Percentiles rank a stretch among this genome's conserved stretches.
These are phyloP conservation scores for Enteromius radiatus DNA, from an alignment of 2,797 vertebrate species.

Conservation along the genomic window DNA sequence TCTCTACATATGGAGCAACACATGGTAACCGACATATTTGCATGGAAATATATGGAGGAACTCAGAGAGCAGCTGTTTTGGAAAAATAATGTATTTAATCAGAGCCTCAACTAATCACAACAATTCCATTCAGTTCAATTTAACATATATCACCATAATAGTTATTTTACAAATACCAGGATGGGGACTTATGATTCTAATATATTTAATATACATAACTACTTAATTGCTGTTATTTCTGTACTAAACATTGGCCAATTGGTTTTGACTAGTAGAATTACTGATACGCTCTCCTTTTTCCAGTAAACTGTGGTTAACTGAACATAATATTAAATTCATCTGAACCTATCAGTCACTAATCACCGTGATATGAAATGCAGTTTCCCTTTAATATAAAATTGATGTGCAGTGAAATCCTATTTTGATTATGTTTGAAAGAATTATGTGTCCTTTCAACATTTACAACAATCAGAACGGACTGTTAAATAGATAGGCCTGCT, in stretches of 20 bases:
- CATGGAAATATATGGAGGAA: conserved; percentile 5
- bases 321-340: not conserved
- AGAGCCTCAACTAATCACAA: not conserved
- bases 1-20: conserved; percentile 22
- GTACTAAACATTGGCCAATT: not conserved
- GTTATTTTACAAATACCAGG: not conserved
- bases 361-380: conserved; percentile 7
- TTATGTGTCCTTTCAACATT: conserved; percentile 9
- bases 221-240: not conserved
- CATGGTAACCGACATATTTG: conserved; percentile 2
- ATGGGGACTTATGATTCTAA: not conserved
- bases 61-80: not conserved
- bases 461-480: conserved; percentile 26
- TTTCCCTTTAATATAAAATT: conserved; percentile 7
- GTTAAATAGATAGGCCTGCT: conserved; percentile 13
- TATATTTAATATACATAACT: not conserved
- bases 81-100: not conserved
- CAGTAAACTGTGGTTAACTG: not conserved
- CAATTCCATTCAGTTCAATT: not conserved
- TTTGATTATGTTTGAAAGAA: conserved; percentile 24
- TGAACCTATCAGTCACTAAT: conserved; percentile 2
- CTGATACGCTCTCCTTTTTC: not conserved
- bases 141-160: conserved; percentile 3
- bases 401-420: conserved; percentile 12
- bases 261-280: not conserved